phyloP scores from a whole-genome alignment of 2,888 invertebrate genomes.

The Melanostoma scalare region DNA sequence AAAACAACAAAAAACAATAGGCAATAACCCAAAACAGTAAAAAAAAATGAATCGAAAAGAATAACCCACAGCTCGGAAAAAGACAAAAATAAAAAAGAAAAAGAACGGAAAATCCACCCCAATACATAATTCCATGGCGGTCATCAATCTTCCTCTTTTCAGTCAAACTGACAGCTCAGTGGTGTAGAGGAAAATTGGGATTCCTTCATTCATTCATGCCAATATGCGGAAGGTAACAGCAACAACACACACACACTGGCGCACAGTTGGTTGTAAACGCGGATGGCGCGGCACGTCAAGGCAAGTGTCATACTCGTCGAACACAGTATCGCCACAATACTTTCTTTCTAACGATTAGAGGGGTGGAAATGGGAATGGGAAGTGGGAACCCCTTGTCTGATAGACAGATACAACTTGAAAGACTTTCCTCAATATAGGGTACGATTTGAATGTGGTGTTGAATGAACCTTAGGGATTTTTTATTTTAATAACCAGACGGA shows the following conservation, averaged over 20 bases:
- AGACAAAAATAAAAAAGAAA: slow-evolving; percentile 73
- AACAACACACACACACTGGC: slow-evolving; percentile 37
- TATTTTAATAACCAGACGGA: slow-evolving; percentile 6
- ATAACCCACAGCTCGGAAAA: slow-evolving; percentile 26
- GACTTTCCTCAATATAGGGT: slow-evolving; percentile 31
- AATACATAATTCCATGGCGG: slow-evolving; percentile 82
- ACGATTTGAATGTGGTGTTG: slow-evolving; percentile 36
- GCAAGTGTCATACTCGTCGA: slow-evolving; percentile 58
- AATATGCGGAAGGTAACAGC: slow-evolving; percentile 61
- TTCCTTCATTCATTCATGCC: slow-evolving; percentile 68
- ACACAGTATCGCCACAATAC: not conserved
- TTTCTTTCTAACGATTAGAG: slow-evolving; percentile 9
- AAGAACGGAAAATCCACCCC: slow-evolving; percentile 71
- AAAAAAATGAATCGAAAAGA: slow-evolving; percentile 9
- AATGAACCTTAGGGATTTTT: slow-evolving; percentile 27
- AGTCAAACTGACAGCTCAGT: slow-evolving; percentile 82
- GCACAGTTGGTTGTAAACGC: slow-evolving; percentile 59
- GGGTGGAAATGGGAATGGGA: not conserved
- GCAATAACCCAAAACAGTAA: slow-evolving; percentile 6
- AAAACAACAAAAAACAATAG: slow-evolving; percentile 12
- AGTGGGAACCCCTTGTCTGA: slow-evolving; percentile 9
- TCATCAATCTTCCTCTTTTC: slow-evolving; percentile 83
- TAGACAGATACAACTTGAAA: slow-evolving; percentile 31
- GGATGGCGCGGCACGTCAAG: slow-evolving; percentile 54
- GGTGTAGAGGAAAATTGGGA: slow-evolving; percentile 75